Evolutionary conservation across 2,888 invertebrate genomes (phyloP), one percentile per base, ranked within the genome.

Genomic region (Scaptomyza reducta): DNA sequence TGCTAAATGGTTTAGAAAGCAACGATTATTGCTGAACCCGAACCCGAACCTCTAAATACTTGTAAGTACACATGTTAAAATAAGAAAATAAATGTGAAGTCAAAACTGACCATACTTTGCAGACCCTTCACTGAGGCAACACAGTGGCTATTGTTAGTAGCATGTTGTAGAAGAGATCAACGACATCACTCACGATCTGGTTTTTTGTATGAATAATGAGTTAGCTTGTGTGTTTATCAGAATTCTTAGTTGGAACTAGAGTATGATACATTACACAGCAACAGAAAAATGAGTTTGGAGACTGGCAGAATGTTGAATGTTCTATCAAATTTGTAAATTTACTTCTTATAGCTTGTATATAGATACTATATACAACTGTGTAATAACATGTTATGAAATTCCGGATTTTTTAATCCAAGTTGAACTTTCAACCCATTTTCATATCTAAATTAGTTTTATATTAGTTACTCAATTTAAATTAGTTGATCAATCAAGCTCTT

Each of bases 1-100:
- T 38, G 77, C 74, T 85, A 79, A 82, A 75, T 74, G 74, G 27
- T 75, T 73, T 51, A 51, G 56, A 75, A 79, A 82, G 77, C 72
- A 84, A 25, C 14, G 38, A 49, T 63, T 57, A 45, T 63, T 53
- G 41, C 50, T 82, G 72, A 82, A 64, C 81, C 70, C 66, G 72
- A 82, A 64, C 81, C 70, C 66, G 50, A 84, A 74, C 54, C 31
- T 16, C 45, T 18, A 14, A 64, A 44, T 18, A 56, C 33, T n/a
- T 50, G 38, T 42, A 44, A 50, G 16, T 55, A 41, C 27, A 47
- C 44, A 45, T 61, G 47, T 22, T 31, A 25, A 65, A 44, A 7
- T 9, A 10, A 49, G 35, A 10, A 13, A 38, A 38, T 54, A 25
- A 57, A 60, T 16, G 22, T 13, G 7, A 5, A 25, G 14, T 16